A percentile compares a stretch with the other conserved stretches of the same genome.
phyloP scores from a whole-genome alignment of 1,140 invertebrate species.

The Diabrotica undecimpunctata region DNA sequence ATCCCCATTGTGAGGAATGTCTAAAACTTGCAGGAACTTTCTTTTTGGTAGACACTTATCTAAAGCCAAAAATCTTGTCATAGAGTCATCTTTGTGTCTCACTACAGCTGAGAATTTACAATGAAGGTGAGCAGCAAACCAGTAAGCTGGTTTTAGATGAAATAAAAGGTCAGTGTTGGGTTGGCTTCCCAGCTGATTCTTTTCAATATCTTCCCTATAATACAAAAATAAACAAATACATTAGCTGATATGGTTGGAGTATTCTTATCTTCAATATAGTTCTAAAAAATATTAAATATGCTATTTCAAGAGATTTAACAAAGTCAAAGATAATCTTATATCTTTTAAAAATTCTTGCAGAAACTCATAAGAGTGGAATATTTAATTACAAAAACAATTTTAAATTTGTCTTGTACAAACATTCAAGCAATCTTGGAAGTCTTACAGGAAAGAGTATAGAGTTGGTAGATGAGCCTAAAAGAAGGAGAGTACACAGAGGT shows the following conservation, averaged over 20 bases:
- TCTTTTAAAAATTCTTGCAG: too few relatives aligned
- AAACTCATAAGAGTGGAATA: too few relatives aligned
- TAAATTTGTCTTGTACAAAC: too few relatives aligned
- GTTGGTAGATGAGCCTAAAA: too few relatives aligned
- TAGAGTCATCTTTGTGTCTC: slow-evolving; percentile 56
- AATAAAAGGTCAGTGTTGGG: slow-evolving; percentile 77
- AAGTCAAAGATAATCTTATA: neutral
- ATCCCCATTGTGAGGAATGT: slow-evolving; percentile 55
- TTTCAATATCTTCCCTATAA: slow-evolving; percentile 75
- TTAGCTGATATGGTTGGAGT: neutral
- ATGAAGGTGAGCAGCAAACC: slow-evolving; percentile 98
- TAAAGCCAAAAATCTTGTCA: slow-evolving; percentile 90
- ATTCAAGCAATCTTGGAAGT: too few relatives aligned
- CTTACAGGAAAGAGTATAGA: too few relatives aligned
- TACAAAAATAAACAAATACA: slow-evolving; percentile 20
- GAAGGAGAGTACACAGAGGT: too few relatives aligned
- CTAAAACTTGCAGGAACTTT: slow-evolving; percentile 78
- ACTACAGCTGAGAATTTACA: slow-evolving; percentile 91
- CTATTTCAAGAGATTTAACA: neutral
- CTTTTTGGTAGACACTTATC: slow-evolving; percentile 92
- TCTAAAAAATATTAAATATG: neutral
- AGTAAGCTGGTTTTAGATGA: slow-evolving; percentile 79
- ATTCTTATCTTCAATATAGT: too few relatives aligned
- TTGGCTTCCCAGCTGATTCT: slow-evolving; percentile 77
- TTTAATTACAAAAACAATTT: too few relatives aligned